Conservation (phyloP, 2,113 vertebrate species). For the Cyprinodon tularosa region DNA sequence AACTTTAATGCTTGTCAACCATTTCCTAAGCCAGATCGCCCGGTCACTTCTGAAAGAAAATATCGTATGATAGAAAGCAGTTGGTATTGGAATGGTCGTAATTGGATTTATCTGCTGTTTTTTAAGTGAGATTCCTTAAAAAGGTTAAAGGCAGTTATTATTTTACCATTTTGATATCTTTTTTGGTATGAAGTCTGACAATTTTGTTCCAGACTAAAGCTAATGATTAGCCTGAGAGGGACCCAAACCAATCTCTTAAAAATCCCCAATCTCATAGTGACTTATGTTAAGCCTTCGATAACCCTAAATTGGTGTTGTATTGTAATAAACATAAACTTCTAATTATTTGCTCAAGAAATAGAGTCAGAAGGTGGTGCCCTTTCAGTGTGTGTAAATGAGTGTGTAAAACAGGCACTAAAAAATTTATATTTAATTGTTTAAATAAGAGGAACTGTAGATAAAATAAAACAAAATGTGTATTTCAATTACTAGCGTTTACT, state of each 20-base stretch:
- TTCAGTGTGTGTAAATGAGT: background rate
- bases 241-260: no score
- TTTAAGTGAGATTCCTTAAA: background rate
- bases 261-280: background rate
- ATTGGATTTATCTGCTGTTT: background rate
- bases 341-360: background rate
- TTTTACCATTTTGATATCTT: background rate
- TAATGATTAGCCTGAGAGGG: no score
- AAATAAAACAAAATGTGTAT: background rate
- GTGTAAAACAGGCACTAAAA: no score
- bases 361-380: background rate
- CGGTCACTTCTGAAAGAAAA: background rate
- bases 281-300: background rate
- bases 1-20: constrained; percentile 7
- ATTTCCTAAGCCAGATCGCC: background rate
- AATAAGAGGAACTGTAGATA: background rate
- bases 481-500: no score
- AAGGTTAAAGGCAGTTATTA: background rate
- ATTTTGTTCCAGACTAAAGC: background rate
- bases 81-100: background rate
- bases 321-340: background rate
- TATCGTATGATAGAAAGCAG: background rate
- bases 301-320: background rate
- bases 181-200: background rate
- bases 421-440: background rate